Evolutionary conservation across 2,113 vertebrate species (phyloP).

Genomic region (Phoenicopterus ruber): DNA sequence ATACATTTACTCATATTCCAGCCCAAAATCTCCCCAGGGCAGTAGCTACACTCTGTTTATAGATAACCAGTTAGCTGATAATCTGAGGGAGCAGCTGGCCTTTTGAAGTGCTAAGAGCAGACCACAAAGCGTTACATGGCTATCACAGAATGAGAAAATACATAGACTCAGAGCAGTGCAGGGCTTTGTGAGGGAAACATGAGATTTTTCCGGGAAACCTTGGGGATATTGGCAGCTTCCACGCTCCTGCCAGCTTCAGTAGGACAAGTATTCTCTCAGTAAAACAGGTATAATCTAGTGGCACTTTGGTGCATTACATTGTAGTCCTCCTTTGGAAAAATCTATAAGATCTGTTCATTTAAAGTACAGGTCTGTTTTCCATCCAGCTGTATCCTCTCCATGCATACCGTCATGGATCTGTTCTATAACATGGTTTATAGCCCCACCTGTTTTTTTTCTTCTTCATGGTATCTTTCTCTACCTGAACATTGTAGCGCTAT

Average conservation of each 20-base stretch:
- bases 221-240: neutral
- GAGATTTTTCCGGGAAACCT: neutral
- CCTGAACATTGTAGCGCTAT: neutral
- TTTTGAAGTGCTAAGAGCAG: conserved; percentile 16
- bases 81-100: neutral
- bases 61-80: neutral
- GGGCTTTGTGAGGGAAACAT: neutral
- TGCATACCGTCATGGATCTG: neutral
- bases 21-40: neutral
- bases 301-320: neutral
- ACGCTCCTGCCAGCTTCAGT: neutral
- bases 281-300: neutral
- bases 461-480: neutral
- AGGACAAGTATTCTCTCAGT: neutral
- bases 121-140: neutral
- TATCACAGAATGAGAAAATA: neutral
- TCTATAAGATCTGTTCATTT: neutral
- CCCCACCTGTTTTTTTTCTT: neutral
- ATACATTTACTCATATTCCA: neutral
- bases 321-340: neutral
- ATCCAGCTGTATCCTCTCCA: neutral
- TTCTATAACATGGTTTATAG: neutral
- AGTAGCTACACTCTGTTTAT: neutral
- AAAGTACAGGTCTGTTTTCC: neutral
- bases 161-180: neutral